Evolutionary conservation across 2,797 vertebrate species (phyloP).

Genomic region (Oreortyx pictus): DNA sequence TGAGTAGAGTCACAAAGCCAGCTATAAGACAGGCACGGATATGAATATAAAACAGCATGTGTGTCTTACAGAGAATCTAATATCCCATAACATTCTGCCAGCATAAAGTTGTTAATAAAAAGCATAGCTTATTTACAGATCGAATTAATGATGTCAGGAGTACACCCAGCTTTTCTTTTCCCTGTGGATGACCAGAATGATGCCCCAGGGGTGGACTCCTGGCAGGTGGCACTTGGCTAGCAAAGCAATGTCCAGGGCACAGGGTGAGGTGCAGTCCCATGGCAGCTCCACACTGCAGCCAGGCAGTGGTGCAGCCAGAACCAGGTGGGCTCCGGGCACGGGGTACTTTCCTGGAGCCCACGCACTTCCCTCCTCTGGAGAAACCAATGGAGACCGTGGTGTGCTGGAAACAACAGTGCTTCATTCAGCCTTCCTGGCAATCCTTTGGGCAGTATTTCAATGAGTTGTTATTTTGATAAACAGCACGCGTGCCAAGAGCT

Average conservation of each 20-base stretch:
- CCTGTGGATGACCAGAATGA: background rate
- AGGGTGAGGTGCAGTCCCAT: background rate
- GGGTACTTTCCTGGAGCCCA: background rate
- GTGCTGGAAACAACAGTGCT: constrained; percentile 11
- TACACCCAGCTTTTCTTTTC: background rate
- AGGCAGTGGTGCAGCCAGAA: fast-evolving
- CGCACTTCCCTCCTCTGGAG: background rate
- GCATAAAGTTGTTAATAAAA: background rate
- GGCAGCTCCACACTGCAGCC: background rate
- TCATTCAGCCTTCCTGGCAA: background rate
- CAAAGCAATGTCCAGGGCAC: too few relatives aligned
- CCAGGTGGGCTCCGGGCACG: background rate
- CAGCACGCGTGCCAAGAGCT: constrained; percentile 12
- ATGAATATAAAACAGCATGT: constrained; percentile 4
- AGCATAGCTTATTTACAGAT: background rate
- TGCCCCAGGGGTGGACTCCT: background rate
- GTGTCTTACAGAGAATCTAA: background rate
- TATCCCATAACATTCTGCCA: background rate
- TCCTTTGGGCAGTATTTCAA: background rate
- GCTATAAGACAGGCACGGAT: background rate
- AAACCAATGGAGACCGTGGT: background rate
- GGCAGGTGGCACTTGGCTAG: fast-evolving
- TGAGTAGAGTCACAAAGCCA: constrained; percentile 18
- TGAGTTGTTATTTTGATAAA: constrained; percentile 14
- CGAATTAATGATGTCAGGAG: background rate